Conservation (phyloP, 37 sponge, comb jelly and placozoan species). For the Eunapius fragilis region DNA sequence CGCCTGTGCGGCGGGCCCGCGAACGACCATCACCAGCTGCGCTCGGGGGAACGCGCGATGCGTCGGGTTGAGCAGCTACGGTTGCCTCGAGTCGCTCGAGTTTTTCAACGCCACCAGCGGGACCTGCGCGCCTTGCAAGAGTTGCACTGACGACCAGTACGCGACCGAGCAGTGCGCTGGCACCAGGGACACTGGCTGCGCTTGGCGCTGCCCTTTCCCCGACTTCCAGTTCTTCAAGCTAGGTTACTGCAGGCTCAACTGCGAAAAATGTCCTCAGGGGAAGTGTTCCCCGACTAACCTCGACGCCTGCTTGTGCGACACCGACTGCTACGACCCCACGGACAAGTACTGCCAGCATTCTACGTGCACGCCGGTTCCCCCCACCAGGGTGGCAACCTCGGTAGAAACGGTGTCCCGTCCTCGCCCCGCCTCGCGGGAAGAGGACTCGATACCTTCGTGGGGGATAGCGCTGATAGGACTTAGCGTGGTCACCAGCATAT, state of each 20-base stretch:
- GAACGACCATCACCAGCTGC: no score
- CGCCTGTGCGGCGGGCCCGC: background rate
- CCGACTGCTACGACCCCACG: background rate
- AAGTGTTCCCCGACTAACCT: background rate
- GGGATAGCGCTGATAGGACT: constrained; percentile 65
- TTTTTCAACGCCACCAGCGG: background rate
- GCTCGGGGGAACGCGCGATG: background rate
- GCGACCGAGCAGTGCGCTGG: background rate
- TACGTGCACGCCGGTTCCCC: background rate
- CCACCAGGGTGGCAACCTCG: background rate
- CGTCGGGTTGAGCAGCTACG: no score
- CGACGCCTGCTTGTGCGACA: background rate
- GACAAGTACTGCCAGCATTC: constrained; percentile 3
- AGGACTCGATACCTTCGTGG: constrained; percentile 15
- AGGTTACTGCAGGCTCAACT: constrained; percentile 6
- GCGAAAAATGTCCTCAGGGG: background rate
- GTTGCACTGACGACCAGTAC: background rate
- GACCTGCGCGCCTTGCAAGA: background rate
- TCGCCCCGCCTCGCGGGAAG: background rate
- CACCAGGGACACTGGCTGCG: constrained; percentile 11
- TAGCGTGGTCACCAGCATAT: constrained; percentile 60
- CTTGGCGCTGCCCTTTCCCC: background rate
- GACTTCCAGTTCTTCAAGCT: background rate
- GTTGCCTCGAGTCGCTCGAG: background rate
- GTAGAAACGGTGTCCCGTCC: no score